Evolutionary conservation across 2,888 invertebrate genomes (phyloP).

Genomic region (Proisotoma minuta): DNA sequence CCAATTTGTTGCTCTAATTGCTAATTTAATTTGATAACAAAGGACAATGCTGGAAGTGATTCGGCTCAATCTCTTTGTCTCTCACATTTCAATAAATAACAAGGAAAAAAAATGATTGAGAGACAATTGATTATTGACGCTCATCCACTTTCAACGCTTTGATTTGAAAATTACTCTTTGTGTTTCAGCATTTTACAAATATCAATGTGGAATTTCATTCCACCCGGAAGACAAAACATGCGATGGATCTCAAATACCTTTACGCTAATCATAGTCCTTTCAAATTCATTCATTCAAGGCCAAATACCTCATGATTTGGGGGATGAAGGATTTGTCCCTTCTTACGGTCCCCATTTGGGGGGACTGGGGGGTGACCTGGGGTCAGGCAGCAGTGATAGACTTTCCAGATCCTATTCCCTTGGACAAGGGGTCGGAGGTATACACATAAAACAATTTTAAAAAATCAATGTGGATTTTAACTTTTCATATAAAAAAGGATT

Average conservation of each 20-base stretch:
- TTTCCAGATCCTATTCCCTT: neutral
- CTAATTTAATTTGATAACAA: neutral
- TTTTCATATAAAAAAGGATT: too few species aligned
- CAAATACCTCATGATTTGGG: constrained; percentile 1
- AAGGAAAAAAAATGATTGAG: neutral
- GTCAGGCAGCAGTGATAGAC: neutral
- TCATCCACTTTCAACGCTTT: too few species aligned
- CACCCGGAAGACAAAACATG: too few species aligned
- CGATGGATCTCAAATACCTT: neutral
- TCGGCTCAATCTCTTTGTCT: neutral
- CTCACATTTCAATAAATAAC: neutral
- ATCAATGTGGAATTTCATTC: too few species aligned
- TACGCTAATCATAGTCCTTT: neutral
- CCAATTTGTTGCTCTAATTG: neutral
- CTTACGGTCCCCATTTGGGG: neutral
- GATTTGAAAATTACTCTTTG: too few species aligned
- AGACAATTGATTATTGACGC: too few species aligned
- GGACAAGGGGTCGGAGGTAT: too few species aligned
- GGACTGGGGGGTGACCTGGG: neutral
- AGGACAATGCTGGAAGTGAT: neutral
- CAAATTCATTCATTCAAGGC: neutral
- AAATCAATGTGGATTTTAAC: too few species aligned
- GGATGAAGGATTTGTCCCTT: neutral
- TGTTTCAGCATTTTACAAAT: too few species aligned
- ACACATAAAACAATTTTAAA: too few species aligned